Base-by-base conservation (phyloP, 2,888 invertebrate genomes). In the Germaria angustata region DNA sequence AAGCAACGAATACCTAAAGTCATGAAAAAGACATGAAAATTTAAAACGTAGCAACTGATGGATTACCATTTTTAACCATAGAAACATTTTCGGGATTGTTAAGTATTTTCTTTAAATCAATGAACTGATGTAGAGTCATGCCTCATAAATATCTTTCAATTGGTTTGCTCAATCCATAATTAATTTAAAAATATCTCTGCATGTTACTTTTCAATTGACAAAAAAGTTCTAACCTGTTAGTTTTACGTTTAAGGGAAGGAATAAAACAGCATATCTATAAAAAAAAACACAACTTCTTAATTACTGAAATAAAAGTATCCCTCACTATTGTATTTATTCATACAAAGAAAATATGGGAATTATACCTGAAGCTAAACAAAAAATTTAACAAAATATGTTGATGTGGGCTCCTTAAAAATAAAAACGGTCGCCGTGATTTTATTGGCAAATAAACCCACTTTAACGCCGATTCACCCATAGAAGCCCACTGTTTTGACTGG, bases 1-100 rank as follows among this genome's bases (percentile, higher is more conserved):
- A 49, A 65, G 76, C 49, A 57, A 75, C 65, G 3, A 46, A 34
- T 44, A 57, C 63, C 63, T 68, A 24, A 7, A 13, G 24, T 4
- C 39, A 39, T 11, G 13, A 39, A 28, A 41, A 69, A 39, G 53
- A 1, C 34, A 68, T 53, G 20, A 11, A 22, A 13, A 36, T 28
- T 9, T 39, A n/a, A 39, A 20, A 15, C 36, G 39, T 32, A 66
- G n/a, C 20, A 8, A 20, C 28, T 2, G 7, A 20, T 11, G 51
- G 51, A 28, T 24, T 61, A 15, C 41, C 17, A 7, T 41, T 24
- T 20, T 57, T 36, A 69, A 22, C 1, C 36, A 61, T 32, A 49
- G 17, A 17, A 59, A 59, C 15, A 53, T 22, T 15, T 73, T 51
- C 32, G 22, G 13, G 34, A 36, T 55, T 44, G 0, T 36, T 39